Base-by-base conservation (phyloP, 2,888 invertebrate genomes). In the Gandaritis pyraliata region DNA sequence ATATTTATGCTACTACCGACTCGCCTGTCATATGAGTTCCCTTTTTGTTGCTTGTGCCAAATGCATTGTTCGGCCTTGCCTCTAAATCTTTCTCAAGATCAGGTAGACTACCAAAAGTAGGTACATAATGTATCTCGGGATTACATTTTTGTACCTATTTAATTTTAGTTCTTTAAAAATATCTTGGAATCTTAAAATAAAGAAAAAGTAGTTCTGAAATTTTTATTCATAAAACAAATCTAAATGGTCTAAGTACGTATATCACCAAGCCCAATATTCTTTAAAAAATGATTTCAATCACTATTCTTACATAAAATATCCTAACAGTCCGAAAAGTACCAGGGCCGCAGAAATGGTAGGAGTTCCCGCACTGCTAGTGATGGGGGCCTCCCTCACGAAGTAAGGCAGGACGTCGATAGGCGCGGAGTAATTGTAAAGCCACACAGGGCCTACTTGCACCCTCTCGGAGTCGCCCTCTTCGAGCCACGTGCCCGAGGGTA, bases 401-500 rank as follows among this genome's bases (percentile, higher is more conserved):
- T 94, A 96, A 0, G 97, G 96, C 51, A 97, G 85, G 0, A 93
- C 86, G 65, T 95, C 88, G 7, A 97, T 77, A 0, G 95, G 95
- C 0, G 96, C 96, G 0, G 93, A 78, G 81, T 96, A 95, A 73
- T 94, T 83, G 57, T 83, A 84, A 5, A 96, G 64, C 94, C 94
- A 95, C 0, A 71, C 74, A 0, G 95, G 95, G 0, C 96, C 96
- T 6, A 73, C 72, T 70, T 93, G 86, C 0, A 79, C 72, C 0
- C 65, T 76, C 0, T 85, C 81, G 0, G 78, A 72, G 69, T 90
- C 83, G 8, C 94, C 94, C 50, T 93, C 94, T 76, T 95, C 96
- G 43, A 86, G 83, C 97, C 97, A 97, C 0, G 77, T 86, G 1
- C 97, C 98, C 5, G 74, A 82, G 0, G 97, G 97, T 1, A 97